Evolutionary conservation across 2,113 vertebrate species (phyloP).

Genomic region (Lampris megalopsis): DNA sequence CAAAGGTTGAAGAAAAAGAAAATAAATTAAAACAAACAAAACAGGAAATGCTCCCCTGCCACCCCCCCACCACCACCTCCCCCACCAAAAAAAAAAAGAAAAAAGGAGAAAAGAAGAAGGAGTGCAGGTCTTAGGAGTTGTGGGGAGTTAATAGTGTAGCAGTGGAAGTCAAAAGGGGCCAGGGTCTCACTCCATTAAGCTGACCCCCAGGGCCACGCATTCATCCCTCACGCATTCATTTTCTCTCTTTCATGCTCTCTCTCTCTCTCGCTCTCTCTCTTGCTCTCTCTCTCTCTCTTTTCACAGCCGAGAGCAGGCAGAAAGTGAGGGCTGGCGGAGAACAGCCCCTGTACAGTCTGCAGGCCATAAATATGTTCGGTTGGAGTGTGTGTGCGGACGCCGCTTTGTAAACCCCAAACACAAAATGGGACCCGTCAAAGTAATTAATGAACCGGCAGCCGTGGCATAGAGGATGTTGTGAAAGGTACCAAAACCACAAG

Average conservation of each 20-base stretch:
- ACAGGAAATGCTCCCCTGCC: conserved; percentile 49
- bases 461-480: conserved; percentile 77
- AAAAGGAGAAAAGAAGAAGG: conserved; percentile 91
- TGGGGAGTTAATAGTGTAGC: conserved; percentile 98
- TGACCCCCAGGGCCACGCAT: conserved; percentile 97
- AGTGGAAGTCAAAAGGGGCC: conserved; percentile 96
- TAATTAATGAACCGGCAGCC: conserved; percentile 90
- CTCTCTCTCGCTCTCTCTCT: conserved; percentile 92
- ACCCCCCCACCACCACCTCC: neutral
- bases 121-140: conserved; percentile 87
- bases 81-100: conserved; percentile 86
- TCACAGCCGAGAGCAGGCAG: conserved; percentile 90
- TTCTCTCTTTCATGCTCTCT: conserved; percentile 95
- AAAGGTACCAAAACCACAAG: conserved; percentile 41
- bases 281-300: conserved; percentile 92
- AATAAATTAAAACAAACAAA: conserved; percentile 43
- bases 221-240: conserved; percentile 98
- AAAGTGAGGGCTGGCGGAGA: conserved; percentile 83
- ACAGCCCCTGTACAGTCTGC: conserved; percentile 91
- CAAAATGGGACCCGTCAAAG: conserved; percentile 84
- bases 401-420: conserved; percentile 91
- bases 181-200: conserved; percentile 99
- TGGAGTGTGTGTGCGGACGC: conserved; percentile 78
- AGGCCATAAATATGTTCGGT: conserved; percentile 97
- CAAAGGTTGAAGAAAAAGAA: conserved; percentile 24